Evolutionary conservation across 1,140 invertebrate genomes (phyloP), one percentile per base, ranked within the genome.

Genomic region (Lasioglossum baleicum): DNA sequence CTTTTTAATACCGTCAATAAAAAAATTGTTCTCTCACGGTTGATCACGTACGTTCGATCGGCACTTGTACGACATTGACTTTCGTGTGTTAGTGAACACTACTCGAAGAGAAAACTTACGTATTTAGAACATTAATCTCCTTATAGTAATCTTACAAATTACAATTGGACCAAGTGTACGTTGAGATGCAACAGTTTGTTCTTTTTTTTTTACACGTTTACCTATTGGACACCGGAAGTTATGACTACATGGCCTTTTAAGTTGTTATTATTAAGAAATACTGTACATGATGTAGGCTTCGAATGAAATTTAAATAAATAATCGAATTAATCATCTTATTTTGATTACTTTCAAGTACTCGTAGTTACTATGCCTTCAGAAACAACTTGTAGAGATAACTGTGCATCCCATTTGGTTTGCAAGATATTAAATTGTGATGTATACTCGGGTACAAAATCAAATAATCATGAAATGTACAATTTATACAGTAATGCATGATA

Each of bases 121-220:
- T 20, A 56, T 58, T 53, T 79, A 74, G 61, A 71, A 68, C 20
- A 74, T 76, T 58, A 31, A 22, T 65, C 17, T n/a, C 44, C 48
- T 70, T 65, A 81, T 40, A 58, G 68, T 81, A 77, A 61, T 53
- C 80, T 82, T 82, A 81, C 42, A 78, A 67, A 78, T 81, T 82
- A 82, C 75, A 42, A 64, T 82, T 82, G 80, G 80, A 82, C 80
- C 80, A 78, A 82, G 56, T 78, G 68, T 70, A 78, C 61, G 69
- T 73, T 11, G 22, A 72, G 63, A 71, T 71, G 48, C 35, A 67
- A 82, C 51, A 68, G 17, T 58, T 79, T 40, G 56, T 58, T 79
- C 35, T 35, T 35, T 35, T 35, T 35, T 40, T 22, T 42, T 78
- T 67, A 67, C 60, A 22, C 48, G 7, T 68, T 22, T 42, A 65